Percentiles rank a stretch among this genome's conserved stretches.
These are phyloP conservation scores for Rhamphomyia laevipes DNA, from an alignment of 2,888 invertebrate species.

Conservation along the genomic window DNA sequence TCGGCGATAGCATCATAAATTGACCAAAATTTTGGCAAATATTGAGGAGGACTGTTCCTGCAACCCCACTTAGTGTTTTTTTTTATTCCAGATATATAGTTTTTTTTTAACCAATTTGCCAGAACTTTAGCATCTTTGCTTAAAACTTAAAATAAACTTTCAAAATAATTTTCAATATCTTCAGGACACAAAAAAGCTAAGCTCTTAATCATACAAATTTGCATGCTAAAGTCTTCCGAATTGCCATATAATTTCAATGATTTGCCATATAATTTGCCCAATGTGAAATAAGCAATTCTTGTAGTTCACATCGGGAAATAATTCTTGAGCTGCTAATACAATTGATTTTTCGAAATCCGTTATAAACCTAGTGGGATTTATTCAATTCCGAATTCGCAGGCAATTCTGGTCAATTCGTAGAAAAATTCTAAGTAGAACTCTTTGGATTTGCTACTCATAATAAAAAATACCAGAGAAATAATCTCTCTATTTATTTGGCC, in stretches of 20 bases:
- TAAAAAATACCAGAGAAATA: slow-evolving; percentile 3
- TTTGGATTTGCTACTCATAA: slow-evolving; percentile 4
- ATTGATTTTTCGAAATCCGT: neutral
- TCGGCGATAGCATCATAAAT: neutral
- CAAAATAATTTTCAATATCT: no score
- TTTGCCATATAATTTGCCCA: neutral
- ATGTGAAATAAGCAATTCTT: slow-evolving; percentile 4
- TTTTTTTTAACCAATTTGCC: no score
- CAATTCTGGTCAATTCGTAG: neutral
- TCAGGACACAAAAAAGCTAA: no score
- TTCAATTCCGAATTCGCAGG: neutral
- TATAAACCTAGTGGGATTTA: neutral
- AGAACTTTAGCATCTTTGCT: no score
- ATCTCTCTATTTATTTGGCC: slow-evolving; percentile 4
- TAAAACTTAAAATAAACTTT: no score
- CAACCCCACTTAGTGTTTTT: no score
- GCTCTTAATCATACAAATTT: no score
- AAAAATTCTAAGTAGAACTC: no score
- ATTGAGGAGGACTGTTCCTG: no score
- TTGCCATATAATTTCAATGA: no score
- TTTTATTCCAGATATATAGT: no score
- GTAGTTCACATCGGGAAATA: slow-evolving; percentile 3
- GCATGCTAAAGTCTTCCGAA: no score
- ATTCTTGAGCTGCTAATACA: neutral
- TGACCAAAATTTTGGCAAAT: neutral